Evolutionary conservation across 2,888 invertebrate genomes (phyloP).

Genomic region (Euplexia lucipara): DNA sequence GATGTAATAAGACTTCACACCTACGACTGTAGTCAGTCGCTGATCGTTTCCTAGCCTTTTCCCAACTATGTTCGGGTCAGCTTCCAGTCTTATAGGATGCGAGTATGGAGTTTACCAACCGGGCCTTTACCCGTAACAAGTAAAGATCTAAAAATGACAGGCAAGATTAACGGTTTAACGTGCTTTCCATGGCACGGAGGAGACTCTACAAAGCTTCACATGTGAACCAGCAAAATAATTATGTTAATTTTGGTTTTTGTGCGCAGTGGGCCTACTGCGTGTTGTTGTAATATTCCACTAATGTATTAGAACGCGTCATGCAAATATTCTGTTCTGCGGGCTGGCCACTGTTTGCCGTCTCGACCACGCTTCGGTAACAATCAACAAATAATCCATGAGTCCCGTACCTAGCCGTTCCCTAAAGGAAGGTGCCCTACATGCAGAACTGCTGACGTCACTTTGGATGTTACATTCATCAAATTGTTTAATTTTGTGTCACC

Average conservation of each 20-base stretch:
- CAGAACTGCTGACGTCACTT: constrained; percentile 3
- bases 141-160: no score
- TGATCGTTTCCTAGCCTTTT: no score
- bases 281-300: constrained; percentile 31
- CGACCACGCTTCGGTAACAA: constrained; percentile 29
- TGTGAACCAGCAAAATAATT: neutral
- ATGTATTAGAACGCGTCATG: constrained; percentile 67
- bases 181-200: no score
- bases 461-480: neutral
- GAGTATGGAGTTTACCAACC: no score
- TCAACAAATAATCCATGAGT: constrained; percentile 33
- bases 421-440: neutral
- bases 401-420: neutral
- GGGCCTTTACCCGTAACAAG: no score
- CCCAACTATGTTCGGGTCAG: no score
- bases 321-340: constrained; percentile 56
- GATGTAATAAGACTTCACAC: neutral
- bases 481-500: neutral
- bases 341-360: constrained; percentile 36
- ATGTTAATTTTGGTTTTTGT: neutral
- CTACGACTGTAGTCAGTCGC: neutral
- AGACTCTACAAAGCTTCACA: no score
- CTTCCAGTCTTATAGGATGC: no score
- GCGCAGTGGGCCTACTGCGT: constrained; percentile 14
- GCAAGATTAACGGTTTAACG: no score